Evolutionary conservation across 1,140 invertebrate genomes (phyloP).

Genomic region (Listronotus oregonensis): DNA sequence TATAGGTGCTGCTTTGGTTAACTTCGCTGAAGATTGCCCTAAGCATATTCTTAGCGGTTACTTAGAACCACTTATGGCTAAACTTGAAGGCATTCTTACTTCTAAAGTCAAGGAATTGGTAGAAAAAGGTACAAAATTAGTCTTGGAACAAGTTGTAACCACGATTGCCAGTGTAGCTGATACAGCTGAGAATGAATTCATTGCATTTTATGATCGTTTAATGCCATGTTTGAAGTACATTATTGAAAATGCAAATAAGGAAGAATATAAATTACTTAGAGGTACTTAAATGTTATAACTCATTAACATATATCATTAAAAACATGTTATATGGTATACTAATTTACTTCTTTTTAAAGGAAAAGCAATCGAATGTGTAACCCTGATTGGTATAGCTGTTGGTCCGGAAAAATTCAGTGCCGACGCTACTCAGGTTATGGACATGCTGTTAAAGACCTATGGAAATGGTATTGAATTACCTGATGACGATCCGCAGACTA

Average conservation of each 20-base stretch:
- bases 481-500: slow-evolving; percentile 96
- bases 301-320: too few species aligned
- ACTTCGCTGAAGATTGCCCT: slow-evolving; percentile 99
- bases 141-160: slow-evolving; percentile 96
- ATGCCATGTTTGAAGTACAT: slow-evolving; percentile 98
- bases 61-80: slow-evolving; percentile 87
- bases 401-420: slow-evolving; percentile 92
- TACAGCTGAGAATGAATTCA: slow-evolving; percentile 95
- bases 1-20: slow-evolving; percentile 86
- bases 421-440: slow-evolving; percentile 97
- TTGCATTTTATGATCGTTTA: slow-evolving; percentile 79
- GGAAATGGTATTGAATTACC: slow-evolving; percentile 78
- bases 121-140: slow-evolving; percentile 92
- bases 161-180: slow-evolving; percentile 99
- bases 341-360: slow-evolving; percentile 43
- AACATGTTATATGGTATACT: too few species aligned
- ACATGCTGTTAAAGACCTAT: slow-evolving; percentile 90
- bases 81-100: slow-evolving; percentile 88
- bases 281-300: slow-evolving; percentile 55
- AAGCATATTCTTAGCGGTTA: slow-evolving; percentile 92
- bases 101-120: slow-evolving; percentile 94
- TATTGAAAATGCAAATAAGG: slow-evolving; percentile 88
- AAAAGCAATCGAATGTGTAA: slow-evolving; percentile 84
- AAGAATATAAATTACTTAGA: slow-evolving; percentile 86
- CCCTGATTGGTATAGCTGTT: slow-evolving; percentile 95